Base-by-base conservation (phyloP, 1,140 invertebrate species). In the Zaprionus inermis region DNA sequence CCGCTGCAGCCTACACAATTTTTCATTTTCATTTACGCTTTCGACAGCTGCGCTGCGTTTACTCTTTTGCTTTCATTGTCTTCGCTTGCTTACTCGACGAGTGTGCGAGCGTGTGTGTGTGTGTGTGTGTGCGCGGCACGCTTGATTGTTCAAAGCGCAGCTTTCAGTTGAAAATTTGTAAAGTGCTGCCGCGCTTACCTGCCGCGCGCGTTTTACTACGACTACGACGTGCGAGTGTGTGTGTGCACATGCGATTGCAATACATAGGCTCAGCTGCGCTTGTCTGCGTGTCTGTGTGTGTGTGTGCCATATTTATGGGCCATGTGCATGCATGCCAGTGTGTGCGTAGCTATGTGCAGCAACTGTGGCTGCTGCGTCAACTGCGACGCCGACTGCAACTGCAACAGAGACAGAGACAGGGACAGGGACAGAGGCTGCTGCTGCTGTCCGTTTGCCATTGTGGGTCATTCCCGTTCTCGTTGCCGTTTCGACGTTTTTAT, bases 101-200 rank as follows among this genome's bases (percentile, higher is more conserved):
- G 24, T 58, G 30, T 58, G 18, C 28, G 10, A 18, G 30, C 58
- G 16, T 30, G 36, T 58, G 28, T 63, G 49, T 32, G 34, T 59
- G 38, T 57, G 38, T 68, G 52, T 49, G 51, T 41, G 57, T 58
- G 41, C 58, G 59, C 57, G 34, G 59, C 72, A 75, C 68, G 82
- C 83, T 86, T 86, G 82, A 86, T 86, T 86, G 82, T 86, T 88
- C 83, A 86, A 86, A 86, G 82, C 83, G 82, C 82, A 86, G 83
- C 83, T 79, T 79, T 88, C 83, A 76, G 66, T 63, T 86, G 82
- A 76, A 86, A 88, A 86, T 86, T 88, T 86, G 79, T 76, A 77
- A 86, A 88, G 82, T 86, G 77, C 79, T 54, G 81, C 77, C 46
- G 54, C 44, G 38, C 60, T 58, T 54, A 86, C 83, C 83, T 86